Evolutionary conservation across 53 echinoderm and acorn worm species (phyloP), one percentile per base, ranked within the genome.

Genomic region (Apostichopus leukothele): DNA sequence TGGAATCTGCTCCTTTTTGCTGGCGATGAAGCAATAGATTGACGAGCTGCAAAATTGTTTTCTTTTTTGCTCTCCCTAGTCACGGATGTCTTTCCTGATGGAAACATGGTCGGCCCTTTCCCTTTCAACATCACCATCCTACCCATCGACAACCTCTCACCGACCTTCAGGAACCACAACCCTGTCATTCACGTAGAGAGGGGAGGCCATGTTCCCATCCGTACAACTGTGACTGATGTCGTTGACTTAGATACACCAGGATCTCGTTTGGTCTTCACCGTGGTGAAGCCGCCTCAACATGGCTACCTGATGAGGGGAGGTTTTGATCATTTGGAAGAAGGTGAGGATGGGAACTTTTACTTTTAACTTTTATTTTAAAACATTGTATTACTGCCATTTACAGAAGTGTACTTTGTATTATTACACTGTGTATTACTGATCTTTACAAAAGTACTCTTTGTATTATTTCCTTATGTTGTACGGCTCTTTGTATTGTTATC

Each of bases 81-180:
- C 5, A 87, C 90, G 12, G 92, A 92, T 63, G 92, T 90, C 18
- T 50, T 87, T 59, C 88, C 90, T 3, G 84, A 76, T 26, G 93
- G 90, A 27, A 92, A 96, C 76, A 81, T 90, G 4, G 74, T 99
- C 5, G 95, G 96, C 18, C 96, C 99, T 18, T 90, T 94, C 23
- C 94, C 95, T 5, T 99, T 99, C 91, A 92, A 86, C 92, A 91
- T 99, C 91, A 92, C 89, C 88, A 75, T 99, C 59, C 55, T 96
- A 20, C 94, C 95, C 6, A 89, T 79, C 51, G 87, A 95, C 90
- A 92, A 89, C 74, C 86, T 92, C 51, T 84, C 93, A 11, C 93
- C 93, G 6, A 76, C 83, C 78, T 96, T 96, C 54, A 73, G 88
- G 4, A 90, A 96, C 50, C 90, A 88, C 26, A 92, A 84, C 83